Percentiles rank a stretch among this genome's conserved stretches.
These are phyloP conservation scores for Lycodopsis pacificus DNA, from an alignment of 2,797 vertebrate species.

Conservation along the genomic window DNA sequence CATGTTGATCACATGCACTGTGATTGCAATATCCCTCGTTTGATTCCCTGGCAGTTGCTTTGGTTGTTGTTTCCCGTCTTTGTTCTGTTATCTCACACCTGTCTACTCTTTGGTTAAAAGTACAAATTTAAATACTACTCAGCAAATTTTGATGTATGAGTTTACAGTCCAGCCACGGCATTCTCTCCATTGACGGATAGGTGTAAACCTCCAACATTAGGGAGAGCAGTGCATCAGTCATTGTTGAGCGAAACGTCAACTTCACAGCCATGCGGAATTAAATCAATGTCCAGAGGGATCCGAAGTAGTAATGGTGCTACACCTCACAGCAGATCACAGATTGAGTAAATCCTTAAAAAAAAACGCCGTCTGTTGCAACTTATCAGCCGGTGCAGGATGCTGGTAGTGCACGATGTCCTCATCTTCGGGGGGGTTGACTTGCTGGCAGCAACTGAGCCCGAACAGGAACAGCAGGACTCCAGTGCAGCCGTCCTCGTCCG, in stretches of 20 bases:
- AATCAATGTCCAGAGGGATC: slow-evolving; percentile 7
- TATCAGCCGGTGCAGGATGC: neutral
- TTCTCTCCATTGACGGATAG: neutral
- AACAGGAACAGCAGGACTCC: slow-evolving; percentile 16
- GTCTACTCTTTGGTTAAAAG: neutral
- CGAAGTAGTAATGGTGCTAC: neutral
- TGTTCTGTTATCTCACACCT: neutral
- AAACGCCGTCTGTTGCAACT: slow-evolving; percentile 1
- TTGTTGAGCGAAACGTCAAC: neutral
- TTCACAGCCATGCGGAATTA: neutral
- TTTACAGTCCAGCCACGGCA: neutral
- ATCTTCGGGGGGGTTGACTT: neutral
- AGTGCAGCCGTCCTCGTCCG: neutral
- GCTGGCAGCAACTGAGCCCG: neutral
- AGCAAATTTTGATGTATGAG: neutral
- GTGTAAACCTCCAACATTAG: neutral
- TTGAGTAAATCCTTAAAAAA: slow-evolving; percentile 29
- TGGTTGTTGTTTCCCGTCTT: neutral
- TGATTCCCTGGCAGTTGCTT: neutral
- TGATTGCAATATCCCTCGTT: neutral
- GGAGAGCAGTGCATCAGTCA: neutral
- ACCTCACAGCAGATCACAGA: slow-evolving; percentile 5
- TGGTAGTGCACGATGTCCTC: neutral
- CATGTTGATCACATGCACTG: neutral
- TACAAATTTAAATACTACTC: neutral